Conservation (phyloP, 2,888 invertebrate genomes). For the Thereva unica region DNA sequence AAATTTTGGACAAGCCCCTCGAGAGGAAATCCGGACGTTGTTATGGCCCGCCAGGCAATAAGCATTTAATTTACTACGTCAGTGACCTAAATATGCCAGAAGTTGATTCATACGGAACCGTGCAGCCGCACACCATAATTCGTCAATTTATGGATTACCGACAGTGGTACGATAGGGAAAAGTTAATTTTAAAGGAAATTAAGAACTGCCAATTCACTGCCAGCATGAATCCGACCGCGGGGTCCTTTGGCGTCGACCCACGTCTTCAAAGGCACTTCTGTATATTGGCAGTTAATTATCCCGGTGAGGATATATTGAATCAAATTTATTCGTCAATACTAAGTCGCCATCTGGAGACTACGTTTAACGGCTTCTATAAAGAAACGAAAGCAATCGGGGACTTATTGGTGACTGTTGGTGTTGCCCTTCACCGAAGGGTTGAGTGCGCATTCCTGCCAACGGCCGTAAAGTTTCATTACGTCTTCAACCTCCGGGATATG, state of each 20-base stretch:
- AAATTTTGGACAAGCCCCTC: conserved; percentile 84
- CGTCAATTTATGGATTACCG: conserved; percentile 91
- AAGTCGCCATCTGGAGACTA: conserved; percentile 69
- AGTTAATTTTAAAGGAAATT: conserved; percentile 85
- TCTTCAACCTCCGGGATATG: conserved; percentile 89
- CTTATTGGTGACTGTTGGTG: conserved; percentile 70
- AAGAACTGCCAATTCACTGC: conserved; percentile 92
- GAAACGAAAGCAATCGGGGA: conserved; percentile 65
- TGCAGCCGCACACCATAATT: conserved; percentile 92
- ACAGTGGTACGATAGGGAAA: conserved; percentile 93
- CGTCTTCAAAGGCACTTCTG: conserved; percentile 87
- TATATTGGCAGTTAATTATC: conserved; percentile 78
- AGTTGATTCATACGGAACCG: conserved; percentile 91
- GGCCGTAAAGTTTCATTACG: conserved; percentile 92
- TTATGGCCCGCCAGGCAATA: conserved; percentile 89
- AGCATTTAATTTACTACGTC: conserved; percentile 89
- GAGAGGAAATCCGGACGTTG: conserved; percentile 95
- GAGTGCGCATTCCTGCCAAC: conserved; percentile 83
- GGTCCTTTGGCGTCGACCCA: conserved; percentile 91
- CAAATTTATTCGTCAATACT: conserved; percentile 23
- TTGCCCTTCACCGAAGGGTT: conserved; percentile 77
- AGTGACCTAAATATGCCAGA: conserved; percentile 98
- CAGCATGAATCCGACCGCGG: conserved; percentile 96
- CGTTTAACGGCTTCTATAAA: conserved; percentile 68
- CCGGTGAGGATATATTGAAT: conserved; percentile 44